Conservation (phyloP, 2,888 invertebrate genomes). For the Eristalis pertinax region DNA sequence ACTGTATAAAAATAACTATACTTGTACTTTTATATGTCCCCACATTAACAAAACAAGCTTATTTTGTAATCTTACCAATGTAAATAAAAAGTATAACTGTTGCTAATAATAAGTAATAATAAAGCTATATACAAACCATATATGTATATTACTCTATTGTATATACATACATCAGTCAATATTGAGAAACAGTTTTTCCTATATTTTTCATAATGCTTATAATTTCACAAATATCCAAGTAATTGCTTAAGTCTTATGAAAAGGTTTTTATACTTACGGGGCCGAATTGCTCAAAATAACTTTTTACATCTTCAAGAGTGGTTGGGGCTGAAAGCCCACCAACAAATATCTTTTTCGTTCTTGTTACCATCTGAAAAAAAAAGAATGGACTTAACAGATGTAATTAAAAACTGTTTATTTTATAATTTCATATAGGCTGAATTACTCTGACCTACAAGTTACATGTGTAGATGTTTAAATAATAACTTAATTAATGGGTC, state of each 20-base stretch:
- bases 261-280: conserved; percentile 94
- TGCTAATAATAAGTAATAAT: too few species aligned
- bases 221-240: background rate
- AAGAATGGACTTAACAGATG: background rate
- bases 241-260: background rate
- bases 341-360: conserved; percentile 99
- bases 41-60: too few species aligned
- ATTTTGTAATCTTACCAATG: too few species aligned
- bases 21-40: too few species aligned
- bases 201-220: background rate
- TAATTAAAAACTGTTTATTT: background rate
- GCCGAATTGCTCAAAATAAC: conserved; percentile 99
- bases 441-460: background rate
- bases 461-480: too few species aligned
- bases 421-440: background rate
- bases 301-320: conserved; percentile 99
- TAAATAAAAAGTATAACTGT: too few species aligned
- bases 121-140: too few species aligned
- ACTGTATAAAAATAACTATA: too few species aligned
- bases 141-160: too few species aligned
- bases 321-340: conserved; percentile 99
- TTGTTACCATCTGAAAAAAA: conserved; percentile 97
- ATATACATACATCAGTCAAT: too few species aligned
- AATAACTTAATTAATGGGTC: too few species aligned
- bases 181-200: too few species aligned